Evolutionary conservation across 2,797 vertebrate species (phyloP).

Genomic region (Agapornis canus): DNA sequence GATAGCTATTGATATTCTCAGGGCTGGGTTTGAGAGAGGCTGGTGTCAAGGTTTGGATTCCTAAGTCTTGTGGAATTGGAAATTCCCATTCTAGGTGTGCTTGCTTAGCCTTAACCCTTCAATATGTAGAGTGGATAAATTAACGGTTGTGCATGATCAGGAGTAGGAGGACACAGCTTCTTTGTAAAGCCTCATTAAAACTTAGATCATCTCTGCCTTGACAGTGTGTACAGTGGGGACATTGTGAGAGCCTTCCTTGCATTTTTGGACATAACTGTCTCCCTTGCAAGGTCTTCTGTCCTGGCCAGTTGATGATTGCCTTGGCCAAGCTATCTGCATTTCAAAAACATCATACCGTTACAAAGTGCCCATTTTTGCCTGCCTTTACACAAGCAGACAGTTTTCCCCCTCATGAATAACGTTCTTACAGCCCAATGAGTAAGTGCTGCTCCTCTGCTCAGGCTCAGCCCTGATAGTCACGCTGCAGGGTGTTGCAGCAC

Average conservation of each 20-base stretch:
- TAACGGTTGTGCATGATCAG: not conserved
- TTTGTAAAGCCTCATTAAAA: conserved; percentile 17
- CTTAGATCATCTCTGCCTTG: not conserved
- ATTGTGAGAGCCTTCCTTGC: not conserved
- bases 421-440: not conserved
- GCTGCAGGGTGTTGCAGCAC: not conserved
- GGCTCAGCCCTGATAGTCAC: not conserved
- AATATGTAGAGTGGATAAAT: not conserved
- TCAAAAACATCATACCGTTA: not conserved
- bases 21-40: not conserved
- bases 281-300: not conserved
- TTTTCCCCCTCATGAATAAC: not conserved
- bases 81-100: not conserved
- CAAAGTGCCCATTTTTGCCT: not conserved
- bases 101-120: not conserved
- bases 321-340: not conserved
- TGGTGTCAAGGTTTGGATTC: not conserved
- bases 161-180: not conserved
- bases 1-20: not conserved
- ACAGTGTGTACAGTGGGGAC: not conserved
- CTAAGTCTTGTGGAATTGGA: not conserved
- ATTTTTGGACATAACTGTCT: not conserved
- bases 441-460: not conserved
- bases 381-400: not conserved
- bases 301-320: not conserved